These are phyloP conservation scores for Drepanosiphum platanoidis DNA, from an alignment of 2,888 invertebrate species.

Conservation along the genomic window DNA sequence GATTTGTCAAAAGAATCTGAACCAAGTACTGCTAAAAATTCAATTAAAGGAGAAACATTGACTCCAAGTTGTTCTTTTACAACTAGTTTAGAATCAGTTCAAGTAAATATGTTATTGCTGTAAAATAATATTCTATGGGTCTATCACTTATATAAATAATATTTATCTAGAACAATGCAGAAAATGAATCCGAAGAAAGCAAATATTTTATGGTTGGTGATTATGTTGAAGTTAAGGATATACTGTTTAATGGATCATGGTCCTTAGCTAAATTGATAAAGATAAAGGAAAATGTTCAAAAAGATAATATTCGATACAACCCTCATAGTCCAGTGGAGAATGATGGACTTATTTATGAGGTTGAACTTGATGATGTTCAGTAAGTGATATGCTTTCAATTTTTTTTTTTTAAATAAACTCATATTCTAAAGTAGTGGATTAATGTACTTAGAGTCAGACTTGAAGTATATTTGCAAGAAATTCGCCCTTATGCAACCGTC, in stretches of 20 bases:
- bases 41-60: constrained; percentile 8
- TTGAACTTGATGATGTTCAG: constrained; percentile 33
- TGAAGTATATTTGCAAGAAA: constrained; percentile 67
- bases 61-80: constrained; percentile 26
- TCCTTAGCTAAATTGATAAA: constrained; percentile 64
- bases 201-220: constrained; percentile 64
- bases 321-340: constrained; percentile 65
- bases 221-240: constrained; percentile 67
- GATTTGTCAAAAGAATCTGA: constrained; percentile 61
- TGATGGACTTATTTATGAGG: constrained; percentile 66
- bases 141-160: not conserved
- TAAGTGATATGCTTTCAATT: not conserved
- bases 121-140: not conserved
- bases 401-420: too few relatives aligned
- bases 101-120: constrained; percentile 31
- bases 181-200: not conserved
- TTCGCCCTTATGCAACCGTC: constrained; percentile 76
- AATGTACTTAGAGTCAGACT: constrained; percentile 63
- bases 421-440: not conserved
- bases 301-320: constrained; percentile 8
- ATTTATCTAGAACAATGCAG: constrained; percentile 21
- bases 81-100: not conserved
- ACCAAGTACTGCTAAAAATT: not conserved
- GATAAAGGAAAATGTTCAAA: constrained; percentile 62
- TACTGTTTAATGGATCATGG: constrained; percentile 68